phyloP scores from a whole-genome alignment of 92 coral and sea anemone species.

The Zoanthus solanderi region DNA sequence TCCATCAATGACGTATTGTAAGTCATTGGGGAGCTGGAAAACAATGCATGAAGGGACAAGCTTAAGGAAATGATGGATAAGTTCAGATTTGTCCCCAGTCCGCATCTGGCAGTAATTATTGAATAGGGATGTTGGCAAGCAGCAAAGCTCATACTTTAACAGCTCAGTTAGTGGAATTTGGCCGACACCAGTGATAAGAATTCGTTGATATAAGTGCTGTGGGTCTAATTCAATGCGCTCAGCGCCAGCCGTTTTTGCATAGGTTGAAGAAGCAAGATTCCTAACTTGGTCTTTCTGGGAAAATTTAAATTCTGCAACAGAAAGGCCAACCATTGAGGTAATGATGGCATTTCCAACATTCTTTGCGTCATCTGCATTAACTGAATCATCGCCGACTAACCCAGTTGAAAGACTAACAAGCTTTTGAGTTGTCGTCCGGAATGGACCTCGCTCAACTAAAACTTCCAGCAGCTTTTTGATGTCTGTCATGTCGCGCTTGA shows the following conservation, averaged over 20 bases:
- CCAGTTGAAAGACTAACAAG: constrained; percentile 36
- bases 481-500: constrained; percentile 18
- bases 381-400: constrained; percentile 35
- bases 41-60: not conserved
- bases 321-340: constrained; percentile 23
- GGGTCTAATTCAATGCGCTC: constrained; percentile 26
- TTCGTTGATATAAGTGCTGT: constrained; percentile 15
- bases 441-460: constrained; percentile 9
- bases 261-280: constrained; percentile 51
- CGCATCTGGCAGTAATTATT: constrained; percentile 35
- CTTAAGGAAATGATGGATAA: not conserved
- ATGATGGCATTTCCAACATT: constrained; percentile 19
- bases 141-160: constrained; percentile 43
- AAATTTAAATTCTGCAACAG: constrained; percentile 41
- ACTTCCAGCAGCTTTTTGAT: constrained; percentile 14
- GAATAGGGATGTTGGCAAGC: constrained; percentile 47
- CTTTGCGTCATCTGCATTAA: constrained; percentile 39
- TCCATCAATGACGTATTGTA: not conserved
- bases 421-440: not conserved
- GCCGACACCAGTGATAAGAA: constrained; percentile 48
- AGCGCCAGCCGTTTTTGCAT: constrained; percentile 40
- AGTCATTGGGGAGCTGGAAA: not conserved
- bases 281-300: constrained; percentile 51
- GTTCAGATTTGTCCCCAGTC: constrained; percentile 53
- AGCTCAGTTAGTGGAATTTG: constrained; percentile 54